Percentiles rank a stretch among this genome's conserved stretches.
phyloP scores from a whole-genome alignment of 1,140 invertebrate genomes.

The Oedothorax gibbosus region DNA sequence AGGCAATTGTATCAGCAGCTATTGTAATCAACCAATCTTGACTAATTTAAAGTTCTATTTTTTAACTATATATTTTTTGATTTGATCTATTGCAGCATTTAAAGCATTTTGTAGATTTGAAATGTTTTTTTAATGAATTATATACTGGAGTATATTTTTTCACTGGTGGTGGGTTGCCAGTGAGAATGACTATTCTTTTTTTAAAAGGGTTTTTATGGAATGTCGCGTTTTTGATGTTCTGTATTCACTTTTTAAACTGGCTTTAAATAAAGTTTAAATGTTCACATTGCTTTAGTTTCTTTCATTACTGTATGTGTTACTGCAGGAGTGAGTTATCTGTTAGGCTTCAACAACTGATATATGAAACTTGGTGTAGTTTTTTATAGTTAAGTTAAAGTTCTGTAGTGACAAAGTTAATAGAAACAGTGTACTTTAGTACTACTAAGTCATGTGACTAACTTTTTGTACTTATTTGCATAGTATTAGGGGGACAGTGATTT shows the following conservation, averaged over 20 bases:
- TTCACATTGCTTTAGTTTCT: neutral
- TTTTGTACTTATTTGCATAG: too few species aligned
- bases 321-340: too few species aligned
- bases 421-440: too few species aligned
- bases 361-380: too few species aligned
- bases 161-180: slow-evolving; percentile 8
- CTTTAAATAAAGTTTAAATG: neutral
- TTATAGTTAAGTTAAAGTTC: too few species aligned
- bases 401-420: too few species aligned
- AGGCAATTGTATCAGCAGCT: too few species aligned
- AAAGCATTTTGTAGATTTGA: neutral
- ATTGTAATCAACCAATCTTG: too few species aligned
- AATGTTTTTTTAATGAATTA: neutral
- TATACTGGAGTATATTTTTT: neutral
- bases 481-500: too few species aligned
- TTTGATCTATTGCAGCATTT: neutral
- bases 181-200: neutral
- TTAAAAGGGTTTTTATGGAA: neutral
- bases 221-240: neutral
- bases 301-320: neutral
- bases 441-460: too few species aligned
- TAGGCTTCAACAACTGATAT: too few species aligned
- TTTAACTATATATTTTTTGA: neutral
- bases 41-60: neutral
- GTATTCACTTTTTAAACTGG: neutral